Base-by-base conservation (phyloP, 2,113 vertebrate species). In the Cariama cristata region DNA sequence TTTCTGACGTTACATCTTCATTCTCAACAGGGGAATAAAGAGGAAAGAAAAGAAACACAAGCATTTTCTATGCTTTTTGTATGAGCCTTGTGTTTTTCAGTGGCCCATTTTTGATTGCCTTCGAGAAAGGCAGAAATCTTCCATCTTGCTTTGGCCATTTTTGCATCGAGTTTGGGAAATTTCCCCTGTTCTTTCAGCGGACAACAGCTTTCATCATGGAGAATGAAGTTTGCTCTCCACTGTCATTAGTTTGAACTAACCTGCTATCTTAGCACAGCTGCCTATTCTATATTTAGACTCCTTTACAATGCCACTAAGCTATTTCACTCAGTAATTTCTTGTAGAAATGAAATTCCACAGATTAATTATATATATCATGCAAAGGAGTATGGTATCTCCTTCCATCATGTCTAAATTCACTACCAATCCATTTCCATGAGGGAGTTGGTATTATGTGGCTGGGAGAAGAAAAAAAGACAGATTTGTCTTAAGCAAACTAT, bases 401-500 rank as follows among this genome's bases (percentile, higher is more conserved):
- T 90, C 76, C 50, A 92, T 84, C 62, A 33, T n/a, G 28, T 83
- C 55, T 91, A 44, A 92, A 95, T 90, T 87, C 69, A 87, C 79
- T 73, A 88, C 33, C 68, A 75, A 52, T 92, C 62, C 62, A 68
- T 92, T 96, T 96, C 82, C 9, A 8, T 81, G 75, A 86, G 50
- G 79, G 73, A 93, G 68, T 66, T 86, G n/a, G 47, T 67, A 53
- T 84, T 89, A 59, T 64, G 50, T 30, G 40, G 5, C 55, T 83
- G 38, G 21, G 40, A 80, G 60, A 90, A 74, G 60, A 76, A 50
- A 62, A 62, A 96, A 28, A 88, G 64, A 77, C 44, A 91, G 60
- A 88, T 97, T 75, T 86, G 35, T 74, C 50, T 94, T 79, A 91
- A 93, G 19, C 8, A 92, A 96, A 87, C 59, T 19, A 89, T 89